Conservation (phyloP, 2,888 invertebrate genomes). For the Hermaeophaga mercurialis region DNA sequence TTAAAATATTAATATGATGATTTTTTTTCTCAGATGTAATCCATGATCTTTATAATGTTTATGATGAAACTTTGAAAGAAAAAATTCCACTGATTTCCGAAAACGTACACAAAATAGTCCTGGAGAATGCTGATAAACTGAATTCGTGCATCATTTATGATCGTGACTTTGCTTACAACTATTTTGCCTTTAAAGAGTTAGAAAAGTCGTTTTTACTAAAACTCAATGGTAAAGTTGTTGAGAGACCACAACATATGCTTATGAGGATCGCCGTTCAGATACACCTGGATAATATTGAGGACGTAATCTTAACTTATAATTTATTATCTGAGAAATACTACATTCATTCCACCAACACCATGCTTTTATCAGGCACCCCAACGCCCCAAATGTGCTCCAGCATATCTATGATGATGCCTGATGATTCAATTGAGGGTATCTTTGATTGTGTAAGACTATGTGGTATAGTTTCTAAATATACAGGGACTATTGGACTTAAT, state of each 20-base stretch:
- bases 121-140: constrained; percentile 81
- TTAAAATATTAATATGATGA: no score
- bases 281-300: constrained; percentile 90
- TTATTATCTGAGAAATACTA: constrained; percentile 93
- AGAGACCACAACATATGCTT: constrained; percentile 97
- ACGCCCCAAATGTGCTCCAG: constrained; percentile 94
- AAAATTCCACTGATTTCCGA: constrained; percentile 86
- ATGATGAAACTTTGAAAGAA: constrained; percentile 72
- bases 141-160: constrained; percentile 97
- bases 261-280: constrained; percentile 96
- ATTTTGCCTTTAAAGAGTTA: constrained; percentile 97
- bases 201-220: constrained; percentile 94
- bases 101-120: constrained; percentile 78
- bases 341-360: constrained; percentile 96
- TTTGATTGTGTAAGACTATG: constrained; percentile 91
- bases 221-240: constrained; percentile 89
- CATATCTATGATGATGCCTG: constrained; percentile 91
- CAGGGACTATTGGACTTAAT: constrained; percentile 96
- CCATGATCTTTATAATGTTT: constrained; percentile 78
- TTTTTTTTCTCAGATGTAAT: constrained; percentile 79
- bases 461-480: constrained; percentile 94
- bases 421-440: constrained; percentile 95
- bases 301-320: constrained; percentile 95
- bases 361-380: constrained; percentile 92
- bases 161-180: constrained; percentile 95